phyloP scores from a whole-genome alignment of 2,113 vertebrate species.

The Arothron firmamentum region DNA sequence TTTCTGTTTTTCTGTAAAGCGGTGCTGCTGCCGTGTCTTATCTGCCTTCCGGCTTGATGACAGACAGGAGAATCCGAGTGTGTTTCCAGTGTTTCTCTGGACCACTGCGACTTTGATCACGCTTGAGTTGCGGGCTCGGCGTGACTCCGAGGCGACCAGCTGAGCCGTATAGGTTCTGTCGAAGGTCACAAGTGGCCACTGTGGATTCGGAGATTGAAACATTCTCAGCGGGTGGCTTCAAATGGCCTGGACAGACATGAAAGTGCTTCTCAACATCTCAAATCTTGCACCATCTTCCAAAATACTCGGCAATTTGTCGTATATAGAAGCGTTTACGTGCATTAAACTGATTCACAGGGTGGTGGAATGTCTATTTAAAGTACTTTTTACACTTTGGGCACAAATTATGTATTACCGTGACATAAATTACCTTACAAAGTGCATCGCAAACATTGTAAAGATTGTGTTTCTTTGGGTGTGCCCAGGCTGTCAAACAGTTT shows the following conservation, averaged over 20 bases:
- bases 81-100: constrained; percentile 7
- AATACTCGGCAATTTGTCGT: too few relatives aligned
- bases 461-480: too few relatives aligned
- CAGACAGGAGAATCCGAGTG: constrained; percentile 20
- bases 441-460: too few relatives aligned
- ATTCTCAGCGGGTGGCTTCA: constrained; percentile 10
- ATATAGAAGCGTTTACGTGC: too few relatives aligned
- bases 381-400: too few relatives aligned
- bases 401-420: too few relatives aligned
- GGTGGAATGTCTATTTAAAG: too few relatives aligned
- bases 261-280: constrained; percentile 4
- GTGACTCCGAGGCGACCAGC: constrained; percentile 15
- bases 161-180: constrained; percentile 6
- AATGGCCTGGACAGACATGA: not conserved
- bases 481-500: too few relatives aligned
- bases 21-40: too few relatives aligned
- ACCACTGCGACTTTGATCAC: constrained; percentile 31
- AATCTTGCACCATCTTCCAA: not conserved
- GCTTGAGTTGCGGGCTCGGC: constrained; percentile 17
- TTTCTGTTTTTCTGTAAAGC: not conserved
- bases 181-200: not conserved
- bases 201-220: constrained; percentile 9
- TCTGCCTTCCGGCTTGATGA: too few relatives aligned
- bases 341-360: too few relatives aligned
- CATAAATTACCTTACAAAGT: too few relatives aligned